Percentiles rank a stretch among this genome's conserved stretches.
Evolutionary conservation across 2,888 invertebrate genomes (phyloP).

Genomic region (Ecdyonurus torrentis): DNA sequence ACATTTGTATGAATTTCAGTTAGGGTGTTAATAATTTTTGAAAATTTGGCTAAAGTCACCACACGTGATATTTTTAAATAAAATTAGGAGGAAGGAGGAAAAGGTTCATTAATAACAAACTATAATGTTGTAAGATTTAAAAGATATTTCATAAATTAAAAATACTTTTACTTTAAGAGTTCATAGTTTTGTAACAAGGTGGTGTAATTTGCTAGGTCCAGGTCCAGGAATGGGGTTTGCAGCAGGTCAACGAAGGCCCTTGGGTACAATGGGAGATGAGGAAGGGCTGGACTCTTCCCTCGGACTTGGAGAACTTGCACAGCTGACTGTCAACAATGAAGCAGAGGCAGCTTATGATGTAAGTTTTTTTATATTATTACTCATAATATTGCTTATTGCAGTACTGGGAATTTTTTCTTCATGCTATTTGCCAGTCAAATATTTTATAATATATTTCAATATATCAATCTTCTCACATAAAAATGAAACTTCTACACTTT

Average conservation of each 20-base stretch:
- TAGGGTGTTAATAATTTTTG: not conserved
- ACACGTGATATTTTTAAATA: too few relatives aligned
- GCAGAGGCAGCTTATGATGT: conserved; percentile 83
- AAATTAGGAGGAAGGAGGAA: too few relatives aligned
- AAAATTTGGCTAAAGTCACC: too few relatives aligned
- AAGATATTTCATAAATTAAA: too few relatives aligned
- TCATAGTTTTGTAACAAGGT: too few relatives aligned
- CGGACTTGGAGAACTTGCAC: conserved; percentile 87
- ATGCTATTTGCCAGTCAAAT: not conserved
- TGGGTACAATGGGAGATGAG: conserved; percentile 27
- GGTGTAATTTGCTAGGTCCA: too few relatives aligned
- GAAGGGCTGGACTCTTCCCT: conserved; percentile 55
- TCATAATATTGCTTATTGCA: too few relatives aligned
- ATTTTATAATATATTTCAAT: not conserved
- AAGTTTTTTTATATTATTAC: conserved; percentile 20
- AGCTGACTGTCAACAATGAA: conserved; percentile 93
- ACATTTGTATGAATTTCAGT: not conserved
- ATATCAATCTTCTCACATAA: not conserved
- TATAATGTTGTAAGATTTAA: too few relatives aligned
- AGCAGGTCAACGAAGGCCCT: conserved; percentile 11
- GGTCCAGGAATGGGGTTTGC: conserved; percentile 11
- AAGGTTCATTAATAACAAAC: too few relatives aligned
- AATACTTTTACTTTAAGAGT: too few relatives aligned
- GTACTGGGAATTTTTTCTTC: too few relatives aligned
- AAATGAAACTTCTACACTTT: not conserved